Conservation (phyloP, 2,113 vertebrate species). For the Ailurus styani region DNA sequence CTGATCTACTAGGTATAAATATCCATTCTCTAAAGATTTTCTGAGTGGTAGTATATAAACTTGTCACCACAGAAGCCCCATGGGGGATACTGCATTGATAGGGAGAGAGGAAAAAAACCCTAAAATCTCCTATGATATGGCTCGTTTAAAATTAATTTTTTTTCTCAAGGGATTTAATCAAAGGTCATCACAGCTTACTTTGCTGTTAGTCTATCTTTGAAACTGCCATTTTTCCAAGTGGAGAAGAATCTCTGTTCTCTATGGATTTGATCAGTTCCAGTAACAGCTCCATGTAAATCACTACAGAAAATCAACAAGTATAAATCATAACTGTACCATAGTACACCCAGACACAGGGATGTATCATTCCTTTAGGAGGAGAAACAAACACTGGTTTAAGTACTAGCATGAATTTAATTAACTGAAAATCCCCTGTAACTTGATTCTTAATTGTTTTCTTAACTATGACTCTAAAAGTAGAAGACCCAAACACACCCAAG, state of each 20-base stretch:
- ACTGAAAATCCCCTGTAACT: neutral
- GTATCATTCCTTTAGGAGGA: neutral
- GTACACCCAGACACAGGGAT: neutral
- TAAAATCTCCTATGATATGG: neutral
- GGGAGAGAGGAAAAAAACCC: neutral
- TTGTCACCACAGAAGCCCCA: neutral
- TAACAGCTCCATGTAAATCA: neutral
- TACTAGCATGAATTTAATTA: neutral
- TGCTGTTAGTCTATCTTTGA: neutral
- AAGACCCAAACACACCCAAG: neutral
- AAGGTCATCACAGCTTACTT: neutral
- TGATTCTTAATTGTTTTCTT: neutral
- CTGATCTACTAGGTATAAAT: neutral
- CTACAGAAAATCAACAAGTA: neutral
- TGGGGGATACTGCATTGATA: neutral
- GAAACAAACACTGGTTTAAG: neutral
- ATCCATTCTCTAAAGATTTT: neutral
- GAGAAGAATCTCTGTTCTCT: neutral
- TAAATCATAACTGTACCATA: neutral
- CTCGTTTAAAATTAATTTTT: neutral
- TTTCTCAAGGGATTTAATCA: neutral
- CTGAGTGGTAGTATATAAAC: neutral
- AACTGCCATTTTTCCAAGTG: neutral
- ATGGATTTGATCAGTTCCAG: neutral
- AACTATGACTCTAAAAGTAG: neutral